Base-by-base conservation (phyloP, 2,888 invertebrate species). In the Lucinisca nassula region DNA sequence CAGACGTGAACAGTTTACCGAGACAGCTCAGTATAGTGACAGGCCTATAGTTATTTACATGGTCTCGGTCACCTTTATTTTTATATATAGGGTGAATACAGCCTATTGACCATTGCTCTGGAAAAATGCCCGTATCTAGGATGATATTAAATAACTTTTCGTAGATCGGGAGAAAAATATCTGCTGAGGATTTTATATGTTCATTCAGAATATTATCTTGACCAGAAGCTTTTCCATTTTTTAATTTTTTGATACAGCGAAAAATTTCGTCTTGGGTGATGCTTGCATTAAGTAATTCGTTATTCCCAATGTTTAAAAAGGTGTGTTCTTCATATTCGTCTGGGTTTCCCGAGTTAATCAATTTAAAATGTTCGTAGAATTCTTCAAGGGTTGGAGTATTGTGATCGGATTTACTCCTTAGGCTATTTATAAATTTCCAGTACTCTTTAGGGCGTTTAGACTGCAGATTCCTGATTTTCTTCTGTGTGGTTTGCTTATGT, bases 361-460 rank as follows among this genome's bases (percentile, higher is more conserved):
- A n/a, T n/a, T 55, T 55, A 21, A 55, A 55, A 55, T 55, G 55
- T 55, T 55, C 55, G n/a, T 55, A 55, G n/a, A 55, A 55, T 55
- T 55, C 55, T 21, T 55, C 55, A 14, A 55, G n/a, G 4, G 21
- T 17, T 55, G 55, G 55, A 17, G 12, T n/a, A 55, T 55, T 55
- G 8, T 4, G 4, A n/a, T 21, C 21, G 8, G 55, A 14, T 55
- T 55, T 55, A n/a, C n/a, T 4, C 55, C 21, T 55, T 4, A 55
- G n/a, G 21, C 55, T 55, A 21, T 55, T 55, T 8, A 55, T 55
- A 21, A 55, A 55, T 55, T 55, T 55, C 55, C 55, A 55, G n/a
- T 55, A 55, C 17, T n/a, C 21, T 55, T 55, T 55, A 4, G 55
- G 55, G 21, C n/a, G 8, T n/a, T 55, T 55, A 55, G 55, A 55